Base-by-base conservation (phyloP, 2,797 vertebrate species). In the Danionella dracula region DNA sequence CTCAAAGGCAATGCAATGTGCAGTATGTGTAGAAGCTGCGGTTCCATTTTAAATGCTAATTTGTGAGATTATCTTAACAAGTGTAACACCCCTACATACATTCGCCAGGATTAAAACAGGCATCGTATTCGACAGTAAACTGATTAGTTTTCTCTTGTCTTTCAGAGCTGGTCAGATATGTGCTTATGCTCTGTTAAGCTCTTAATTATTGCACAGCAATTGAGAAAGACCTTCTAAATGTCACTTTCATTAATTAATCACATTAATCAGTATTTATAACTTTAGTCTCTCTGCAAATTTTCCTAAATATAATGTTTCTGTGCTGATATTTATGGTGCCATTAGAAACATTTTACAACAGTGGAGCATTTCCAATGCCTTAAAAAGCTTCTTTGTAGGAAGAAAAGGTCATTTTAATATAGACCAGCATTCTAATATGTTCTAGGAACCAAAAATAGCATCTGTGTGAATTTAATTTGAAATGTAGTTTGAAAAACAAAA, bases 171-270 rank as follows among this genome's bases (percentile, higher is more conserved):
- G 23, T 44, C 40, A 32, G 10, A 31, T 29, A 42, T 2, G 7
- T 31, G 15, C 12, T 9, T 6, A 19, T 1, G 13, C 10, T 19
- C 10, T 31, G 53, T 37, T 21, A 57, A n/a, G 23, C 23, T 29
- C 15, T 31, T 19, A 23, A 19, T 15, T 5, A 42, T 40, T 56
- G 20, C 16, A 8, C 23, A 31, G 16, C 17, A 44, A 44, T 42
- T 5, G 15, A 32, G 7, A 44, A 32, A 17, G 15, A 32, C 16
- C 27, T 58, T 32, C 23, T 32, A 31, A 57, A 58, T 58, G 27
- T 58, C 38, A 32, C 13, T 58, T 58, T 58, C 29, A 42, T 57
- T 42, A 41, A 58, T 44, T n/a, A 42, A 57, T 58, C 55, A 31
- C 12, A 13, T 41, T 50, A 51, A 13, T 41, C 16, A 38, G 11